These are phyloP conservation scores for Megaceryle torquata DNA, from an alignment of 2,113 vertebrate genomes.

Conservation along the genomic window DNA sequence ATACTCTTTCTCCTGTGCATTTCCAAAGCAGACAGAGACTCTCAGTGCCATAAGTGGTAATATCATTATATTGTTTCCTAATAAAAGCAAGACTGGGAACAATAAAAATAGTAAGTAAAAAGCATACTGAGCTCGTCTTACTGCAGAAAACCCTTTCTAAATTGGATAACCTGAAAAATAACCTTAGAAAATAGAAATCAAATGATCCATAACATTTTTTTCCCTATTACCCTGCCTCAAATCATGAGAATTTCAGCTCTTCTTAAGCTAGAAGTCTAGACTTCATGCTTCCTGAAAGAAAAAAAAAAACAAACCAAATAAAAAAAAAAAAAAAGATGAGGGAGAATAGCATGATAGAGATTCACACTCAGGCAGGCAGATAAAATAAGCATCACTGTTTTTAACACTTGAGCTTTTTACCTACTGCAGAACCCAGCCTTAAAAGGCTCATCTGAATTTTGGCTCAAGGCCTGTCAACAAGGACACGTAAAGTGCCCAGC, in stretches of 20 bases:
- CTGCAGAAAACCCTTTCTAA: neutral
- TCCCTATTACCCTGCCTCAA: neutral
- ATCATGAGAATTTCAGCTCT: neutral
- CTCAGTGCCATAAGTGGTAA: neutral
- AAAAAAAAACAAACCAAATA: neutral
- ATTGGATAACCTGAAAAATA: neutral
- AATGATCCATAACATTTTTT: neutral
- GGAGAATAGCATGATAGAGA: neutral
- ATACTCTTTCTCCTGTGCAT: neutral
- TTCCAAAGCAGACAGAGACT: neutral
- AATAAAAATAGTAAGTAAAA: neutral
- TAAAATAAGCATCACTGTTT: neutral
- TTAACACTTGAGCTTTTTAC: neutral
- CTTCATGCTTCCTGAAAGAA: neutral
- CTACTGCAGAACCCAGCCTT: neutral
- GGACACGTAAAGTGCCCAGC: neutral
- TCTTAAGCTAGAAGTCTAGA: neutral
- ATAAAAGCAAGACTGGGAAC: neutral
- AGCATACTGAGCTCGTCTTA: neutral
- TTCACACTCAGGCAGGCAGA: neutral
- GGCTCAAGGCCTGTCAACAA: neutral
- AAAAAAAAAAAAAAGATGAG: neutral
- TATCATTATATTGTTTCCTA: neutral
- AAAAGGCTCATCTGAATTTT: neutral
- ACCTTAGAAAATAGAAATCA: neutral